These are phyloP conservation scores for Limnothrissa miodon DNA, from an alignment of 2,113 vertebrate genomes.

Conservation along the genomic window DNA sequence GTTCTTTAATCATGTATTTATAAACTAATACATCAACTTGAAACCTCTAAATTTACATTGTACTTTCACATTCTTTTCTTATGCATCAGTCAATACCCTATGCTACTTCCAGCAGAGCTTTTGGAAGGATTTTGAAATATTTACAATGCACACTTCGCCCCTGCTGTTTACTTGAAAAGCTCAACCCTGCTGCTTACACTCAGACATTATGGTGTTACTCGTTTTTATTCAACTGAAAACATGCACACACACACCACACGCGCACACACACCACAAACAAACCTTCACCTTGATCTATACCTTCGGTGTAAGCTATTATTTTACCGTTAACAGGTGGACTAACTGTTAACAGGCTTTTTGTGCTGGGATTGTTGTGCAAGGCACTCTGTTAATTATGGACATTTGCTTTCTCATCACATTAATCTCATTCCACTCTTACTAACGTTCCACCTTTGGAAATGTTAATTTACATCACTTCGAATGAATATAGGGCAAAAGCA, in stretches of 20 bases:
- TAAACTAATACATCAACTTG: neutral
- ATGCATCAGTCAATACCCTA: neutral
- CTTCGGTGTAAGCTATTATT: neutral
- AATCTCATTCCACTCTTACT: neutral
- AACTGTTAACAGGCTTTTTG: neutral
- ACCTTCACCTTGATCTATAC: neutral
- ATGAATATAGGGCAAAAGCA: neutral
- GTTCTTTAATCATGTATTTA: neutral
- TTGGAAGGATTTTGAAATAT: neutral
- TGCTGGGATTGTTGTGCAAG: neutral
- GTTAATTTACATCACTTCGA: neutral
- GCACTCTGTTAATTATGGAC: neutral
- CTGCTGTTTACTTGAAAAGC: neutral
- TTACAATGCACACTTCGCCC: neutral
- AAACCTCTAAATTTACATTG: neutral
- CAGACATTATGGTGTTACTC: neutral
- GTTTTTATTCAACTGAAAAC: neutral
- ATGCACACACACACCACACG: too few species aligned
- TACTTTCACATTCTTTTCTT: neutral
- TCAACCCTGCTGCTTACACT: neutral
- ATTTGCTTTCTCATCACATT: neutral
- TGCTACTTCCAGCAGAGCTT: neutral
- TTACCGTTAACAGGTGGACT: neutral
- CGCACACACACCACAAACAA: neutral
- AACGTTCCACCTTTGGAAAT: neutral